These are phyloP conservation scores for Brachionus paranguensis DNA, from an alignment of 1,140 invertebrate genomes.

Conservation along the genomic window DNA sequence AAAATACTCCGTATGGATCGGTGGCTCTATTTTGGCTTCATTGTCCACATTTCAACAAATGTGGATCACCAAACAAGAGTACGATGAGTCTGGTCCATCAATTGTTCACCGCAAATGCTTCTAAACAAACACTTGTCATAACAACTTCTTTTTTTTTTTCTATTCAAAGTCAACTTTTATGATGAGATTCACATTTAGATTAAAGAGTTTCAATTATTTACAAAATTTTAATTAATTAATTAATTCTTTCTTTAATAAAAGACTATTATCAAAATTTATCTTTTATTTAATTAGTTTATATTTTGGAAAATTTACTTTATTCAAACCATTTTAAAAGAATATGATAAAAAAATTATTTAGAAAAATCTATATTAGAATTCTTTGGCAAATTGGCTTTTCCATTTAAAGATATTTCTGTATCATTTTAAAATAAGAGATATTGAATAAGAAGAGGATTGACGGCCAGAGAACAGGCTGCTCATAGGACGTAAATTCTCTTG, in stretches of 20 bases:
- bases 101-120: constrained; percentile 38
- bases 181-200: not conserved
- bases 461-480: too few species aligned
- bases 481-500: too few species aligned
- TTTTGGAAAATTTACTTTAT: too few species aligned
- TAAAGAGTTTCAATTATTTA: not conserved
- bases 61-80: constrained; percentile 54
- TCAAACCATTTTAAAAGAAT: too few species aligned
- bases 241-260: not conserved
- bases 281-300: not conserved
- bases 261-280: not conserved
- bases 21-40: constrained; percentile 56
- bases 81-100: constrained; percentile 58
- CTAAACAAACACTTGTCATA: not conserved
- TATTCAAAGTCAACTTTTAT: not conserved
- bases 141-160: not conserved
- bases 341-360: too few species aligned
- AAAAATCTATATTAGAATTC: too few species aligned
- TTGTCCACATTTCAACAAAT: constrained; percentile 61
- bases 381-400: too few species aligned
- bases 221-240: not conserved
- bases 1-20: constrained; percentile 73
- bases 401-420: too few species aligned
- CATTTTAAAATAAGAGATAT: too few species aligned
- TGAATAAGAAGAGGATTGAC: too few species aligned